Percentiles rank a stretch among this genome's conserved stretches.
Evolutionary conservation across 64 coral and sea anemone species (phyloP).

Genomic region (Platygyra sinensis): DNA sequence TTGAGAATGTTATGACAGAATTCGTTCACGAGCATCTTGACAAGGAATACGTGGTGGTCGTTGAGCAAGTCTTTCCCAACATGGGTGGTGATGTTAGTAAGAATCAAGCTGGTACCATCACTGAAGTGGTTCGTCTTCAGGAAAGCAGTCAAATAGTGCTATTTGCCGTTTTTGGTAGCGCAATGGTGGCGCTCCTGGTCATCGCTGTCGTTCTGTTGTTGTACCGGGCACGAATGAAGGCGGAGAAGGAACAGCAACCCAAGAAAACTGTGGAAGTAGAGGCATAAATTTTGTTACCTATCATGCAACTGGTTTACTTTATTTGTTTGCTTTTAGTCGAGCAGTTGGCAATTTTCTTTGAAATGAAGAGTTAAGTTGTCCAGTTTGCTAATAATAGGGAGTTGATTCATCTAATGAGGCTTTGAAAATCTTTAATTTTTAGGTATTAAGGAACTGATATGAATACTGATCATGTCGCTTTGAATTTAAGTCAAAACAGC

Average conservation of each 20-base stretch:
- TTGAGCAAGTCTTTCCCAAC: constrained; percentile 17
- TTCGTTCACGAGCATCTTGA: constrained; percentile 41
- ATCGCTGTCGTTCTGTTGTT: neutral
- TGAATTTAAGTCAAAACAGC: too few relatives aligned
- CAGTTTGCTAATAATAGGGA: too few relatives aligned
- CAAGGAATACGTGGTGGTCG: neutral
- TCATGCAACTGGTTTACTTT: too few relatives aligned
- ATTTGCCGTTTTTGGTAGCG: neutral
- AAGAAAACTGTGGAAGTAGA: too few relatives aligned
- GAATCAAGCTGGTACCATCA: neutral
- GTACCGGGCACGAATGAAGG: neutral
- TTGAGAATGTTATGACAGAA: neutral
- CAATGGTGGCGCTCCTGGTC: neutral
- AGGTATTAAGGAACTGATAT: too few relatives aligned
- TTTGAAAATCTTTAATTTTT: too few relatives aligned
- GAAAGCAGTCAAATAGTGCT: neutral
- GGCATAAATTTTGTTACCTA: too few relatives aligned
- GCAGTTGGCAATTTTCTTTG: too few relatives aligned
- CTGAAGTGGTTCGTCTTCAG: neutral
- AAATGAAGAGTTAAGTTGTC: too few relatives aligned
- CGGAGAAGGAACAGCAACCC: neutral
- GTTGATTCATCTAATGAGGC: too few relatives aligned
- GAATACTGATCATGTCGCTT: too few relatives aligned
- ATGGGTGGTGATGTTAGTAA: constrained; percentile 29
- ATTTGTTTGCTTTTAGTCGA: too few relatives aligned